Evolutionary conservation across 2,113 vertebrate species (phyloP).

Genomic region (Hydrochoerus hydrochaeris): DNA sequence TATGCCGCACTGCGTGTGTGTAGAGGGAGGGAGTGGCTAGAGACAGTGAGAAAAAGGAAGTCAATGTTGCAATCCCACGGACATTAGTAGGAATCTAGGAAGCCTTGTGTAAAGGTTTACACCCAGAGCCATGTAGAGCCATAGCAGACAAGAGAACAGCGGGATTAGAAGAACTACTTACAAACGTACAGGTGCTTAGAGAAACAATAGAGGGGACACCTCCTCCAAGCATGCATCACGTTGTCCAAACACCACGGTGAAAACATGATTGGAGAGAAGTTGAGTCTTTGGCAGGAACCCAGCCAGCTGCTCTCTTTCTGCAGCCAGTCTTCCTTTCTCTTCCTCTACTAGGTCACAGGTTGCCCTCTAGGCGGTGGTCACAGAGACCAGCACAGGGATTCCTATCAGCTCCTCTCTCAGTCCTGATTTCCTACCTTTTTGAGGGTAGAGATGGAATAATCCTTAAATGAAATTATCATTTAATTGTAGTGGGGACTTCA

Average conservation of each 20-base stretch:
- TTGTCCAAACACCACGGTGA: background rate
- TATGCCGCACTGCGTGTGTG: background rate
- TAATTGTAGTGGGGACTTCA: background rate
- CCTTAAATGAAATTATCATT: background rate
- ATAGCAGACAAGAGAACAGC: background rate
- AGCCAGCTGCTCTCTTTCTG: background rate
- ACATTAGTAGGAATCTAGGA: background rate
- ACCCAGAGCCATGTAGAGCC: background rate
- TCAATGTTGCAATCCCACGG: too few species aligned
- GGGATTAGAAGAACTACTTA: background rate
- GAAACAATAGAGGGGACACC: background rate
- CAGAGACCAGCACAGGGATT: too few species aligned
- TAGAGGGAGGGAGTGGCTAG: rapidly evolving
- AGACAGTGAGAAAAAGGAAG: background rate
- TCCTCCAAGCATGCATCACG: background rate
- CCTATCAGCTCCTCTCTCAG: background rate
- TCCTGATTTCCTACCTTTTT: background rate
- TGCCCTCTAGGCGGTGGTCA: background rate
- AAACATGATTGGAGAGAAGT: background rate
- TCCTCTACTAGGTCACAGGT: background rate
- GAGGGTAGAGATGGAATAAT: background rate
- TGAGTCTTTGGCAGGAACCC: background rate
- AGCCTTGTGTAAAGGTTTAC: background rate
- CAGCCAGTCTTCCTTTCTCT: background rate
- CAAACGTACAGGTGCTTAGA: background rate